Evolutionary conservation across 2,888 invertebrate species (phyloP).

Genomic region (Danaus chrysippus): DNA sequence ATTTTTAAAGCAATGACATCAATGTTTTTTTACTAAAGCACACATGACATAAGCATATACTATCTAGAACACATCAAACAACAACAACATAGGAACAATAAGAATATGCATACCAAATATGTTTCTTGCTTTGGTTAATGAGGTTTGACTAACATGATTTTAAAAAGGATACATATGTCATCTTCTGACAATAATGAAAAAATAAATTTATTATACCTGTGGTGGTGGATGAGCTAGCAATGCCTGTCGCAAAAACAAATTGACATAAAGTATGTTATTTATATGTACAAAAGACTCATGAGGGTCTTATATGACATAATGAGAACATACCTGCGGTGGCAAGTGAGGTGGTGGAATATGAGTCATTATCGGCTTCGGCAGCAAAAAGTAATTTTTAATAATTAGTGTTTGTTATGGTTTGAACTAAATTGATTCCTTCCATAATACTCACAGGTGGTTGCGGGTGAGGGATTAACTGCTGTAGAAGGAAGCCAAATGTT

Average conservation of each 20-base stretch:
- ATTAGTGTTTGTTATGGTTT: not conserved
- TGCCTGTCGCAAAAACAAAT: conserved; percentile 15
- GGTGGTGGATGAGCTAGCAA: conserved; percentile 12
- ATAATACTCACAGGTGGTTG: conserved; percentile 4
- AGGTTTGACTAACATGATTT: not conserved
- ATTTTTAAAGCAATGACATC: too few species aligned
- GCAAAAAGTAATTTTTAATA: conserved; percentile 2
- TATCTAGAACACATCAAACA: too few species aligned
- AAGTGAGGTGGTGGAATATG: conserved; percentile 18
- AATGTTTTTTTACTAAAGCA: too few species aligned
- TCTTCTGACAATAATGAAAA: not conserved
- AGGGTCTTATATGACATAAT: conserved; percentile 1
- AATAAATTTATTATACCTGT: conserved; percentile 11
- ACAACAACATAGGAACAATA: too few species aligned
- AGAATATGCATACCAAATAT: too few species aligned
- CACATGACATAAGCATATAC: too few species aligned
- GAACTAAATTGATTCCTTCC: not conserved
- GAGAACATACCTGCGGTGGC: conserved; percentile 13
- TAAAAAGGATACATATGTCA: not conserved
- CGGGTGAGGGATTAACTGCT: conserved; percentile 4
- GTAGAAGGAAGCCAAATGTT: not conserved
- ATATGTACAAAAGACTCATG: not conserved
- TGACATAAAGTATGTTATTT: not conserved
- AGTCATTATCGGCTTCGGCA: conserved; percentile 13
- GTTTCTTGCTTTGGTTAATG: too few species aligned